Evolutionary conservation across 2,797 vertebrate species (phyloP).

Genomic region (Sternotherus odoratus): DNA sequence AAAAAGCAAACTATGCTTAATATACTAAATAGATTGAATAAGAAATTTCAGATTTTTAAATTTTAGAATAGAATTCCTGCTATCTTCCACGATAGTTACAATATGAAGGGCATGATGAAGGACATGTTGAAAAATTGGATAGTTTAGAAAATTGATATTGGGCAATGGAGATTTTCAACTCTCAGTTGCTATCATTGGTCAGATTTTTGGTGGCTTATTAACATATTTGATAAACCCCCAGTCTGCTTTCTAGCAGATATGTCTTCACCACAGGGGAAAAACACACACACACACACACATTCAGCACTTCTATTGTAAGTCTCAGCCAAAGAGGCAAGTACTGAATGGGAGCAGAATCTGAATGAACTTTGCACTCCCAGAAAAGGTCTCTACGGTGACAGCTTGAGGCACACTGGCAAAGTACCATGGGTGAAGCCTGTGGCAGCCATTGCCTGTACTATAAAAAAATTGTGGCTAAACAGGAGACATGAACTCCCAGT

Average conservation of each 20-base stretch:
- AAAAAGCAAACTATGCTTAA: too few relatives aligned
- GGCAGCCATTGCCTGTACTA: neutral
- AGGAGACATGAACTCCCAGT: neutral
- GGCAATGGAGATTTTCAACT: neutral
- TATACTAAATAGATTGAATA: too few relatives aligned
- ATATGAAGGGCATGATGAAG: neutral
- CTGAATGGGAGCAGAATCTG: neutral
- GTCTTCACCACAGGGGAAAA: neutral
- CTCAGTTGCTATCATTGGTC: neutral
- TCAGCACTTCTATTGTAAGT: neutral
- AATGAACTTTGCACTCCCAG: neutral
- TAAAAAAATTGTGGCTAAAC: neutral
- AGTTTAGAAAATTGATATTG: neutral
- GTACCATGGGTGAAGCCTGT: neutral
- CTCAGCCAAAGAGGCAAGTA: neutral
- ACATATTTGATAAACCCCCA: neutral
- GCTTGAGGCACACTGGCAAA: neutral
- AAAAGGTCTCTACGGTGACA: rapidly evolving
- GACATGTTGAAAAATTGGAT: neutral
- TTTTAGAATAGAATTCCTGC: rapidly evolving
- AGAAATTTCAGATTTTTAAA: too few relatives aligned
- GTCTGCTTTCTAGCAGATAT: neutral
- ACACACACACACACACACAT: neutral
- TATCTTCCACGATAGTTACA: neutral
- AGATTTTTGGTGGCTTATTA: neutral